These are phyloP conservation scores for Hipposideros armiger DNA, from an alignment of 2,113 vertebrate species.

Conservation along the genomic window DNA sequence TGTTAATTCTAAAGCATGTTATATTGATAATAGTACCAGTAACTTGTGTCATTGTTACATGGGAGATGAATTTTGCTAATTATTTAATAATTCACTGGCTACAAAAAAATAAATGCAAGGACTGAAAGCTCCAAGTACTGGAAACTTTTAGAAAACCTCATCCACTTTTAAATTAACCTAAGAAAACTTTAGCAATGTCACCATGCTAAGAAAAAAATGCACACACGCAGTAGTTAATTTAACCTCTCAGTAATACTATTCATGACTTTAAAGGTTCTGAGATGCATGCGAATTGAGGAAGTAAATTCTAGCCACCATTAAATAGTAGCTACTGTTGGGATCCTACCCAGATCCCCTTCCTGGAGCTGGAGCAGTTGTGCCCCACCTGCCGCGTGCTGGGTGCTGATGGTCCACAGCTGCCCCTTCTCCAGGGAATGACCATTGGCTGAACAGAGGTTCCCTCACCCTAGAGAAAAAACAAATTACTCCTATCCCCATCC, in stretches of 20 bases:
- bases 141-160: not conserved
- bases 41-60: not conserved
- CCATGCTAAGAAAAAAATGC: conserved; percentile 24
- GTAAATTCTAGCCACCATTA: conserved; percentile 35
- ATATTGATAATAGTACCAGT: not conserved
- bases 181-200: conserved; percentile 13
- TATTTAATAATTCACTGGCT: conserved; percentile 53
- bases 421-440: not conserved
- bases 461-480: not conserved
- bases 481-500: not conserved
- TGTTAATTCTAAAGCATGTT: conserved; percentile 15
- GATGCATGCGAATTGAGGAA: conserved; percentile 36
- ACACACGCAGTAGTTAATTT: conserved; percentile 28
- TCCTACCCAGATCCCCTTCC: not conserved
- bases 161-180: conserved; percentile 32
- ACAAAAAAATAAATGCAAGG: conserved; percentile 9
- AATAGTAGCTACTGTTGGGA: not conserved
- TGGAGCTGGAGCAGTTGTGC: not conserved
- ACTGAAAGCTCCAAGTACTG: conserved; percentile 5
- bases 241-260: not conserved
- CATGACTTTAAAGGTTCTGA: not conserved
- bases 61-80: conserved; percentile 54
- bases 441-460: not conserved
- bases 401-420: not conserved
- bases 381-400: not conserved